Conservation (phyloP, 2,113 vertebrate genomes). For the Myotis lucifugus region DNA sequence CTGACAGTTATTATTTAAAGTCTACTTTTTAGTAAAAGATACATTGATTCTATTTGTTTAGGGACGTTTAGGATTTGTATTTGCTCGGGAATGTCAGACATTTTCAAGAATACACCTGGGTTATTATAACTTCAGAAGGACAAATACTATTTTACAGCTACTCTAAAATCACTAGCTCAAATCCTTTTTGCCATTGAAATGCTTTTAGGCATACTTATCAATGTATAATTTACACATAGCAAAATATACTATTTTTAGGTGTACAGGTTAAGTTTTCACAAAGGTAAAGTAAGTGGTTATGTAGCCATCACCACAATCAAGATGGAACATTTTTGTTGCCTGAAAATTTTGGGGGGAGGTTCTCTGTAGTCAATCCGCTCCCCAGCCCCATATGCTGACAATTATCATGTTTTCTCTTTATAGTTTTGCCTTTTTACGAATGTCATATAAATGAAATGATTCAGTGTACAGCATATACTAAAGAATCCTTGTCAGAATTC, state of each 20-base stretch:
- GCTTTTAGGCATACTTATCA: not conserved
- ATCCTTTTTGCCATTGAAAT: not conserved
- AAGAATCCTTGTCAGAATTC: not conserved
- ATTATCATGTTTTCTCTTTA: not conserved
- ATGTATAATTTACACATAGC: not conserved
- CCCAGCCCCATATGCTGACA: fast-evolving
- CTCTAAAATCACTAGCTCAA: not conserved
- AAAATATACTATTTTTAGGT: not conserved
- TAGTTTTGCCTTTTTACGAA: not conserved
- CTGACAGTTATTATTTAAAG: not conserved
- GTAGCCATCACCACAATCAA: not conserved
- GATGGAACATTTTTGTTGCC: not conserved
- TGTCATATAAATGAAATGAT: too few relatives aligned
- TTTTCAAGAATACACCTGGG: not conserved
- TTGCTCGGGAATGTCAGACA: not conserved
- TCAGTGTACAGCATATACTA: not conserved
- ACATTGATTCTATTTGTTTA: not conserved
- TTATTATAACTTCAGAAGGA: not conserved
- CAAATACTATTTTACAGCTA: not conserved
- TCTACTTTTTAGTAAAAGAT: not conserved
- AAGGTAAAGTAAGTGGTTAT: not conserved
- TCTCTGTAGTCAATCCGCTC: too few relatives aligned
- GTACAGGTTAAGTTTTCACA: not conserved
- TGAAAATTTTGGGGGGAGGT: not conserved
- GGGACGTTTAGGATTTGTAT: not conserved